These are phyloP conservation scores for Haemorhous mexicanus DNA, from an alignment of 2,113 vertebrate genomes.

Conservation along the genomic window DNA sequence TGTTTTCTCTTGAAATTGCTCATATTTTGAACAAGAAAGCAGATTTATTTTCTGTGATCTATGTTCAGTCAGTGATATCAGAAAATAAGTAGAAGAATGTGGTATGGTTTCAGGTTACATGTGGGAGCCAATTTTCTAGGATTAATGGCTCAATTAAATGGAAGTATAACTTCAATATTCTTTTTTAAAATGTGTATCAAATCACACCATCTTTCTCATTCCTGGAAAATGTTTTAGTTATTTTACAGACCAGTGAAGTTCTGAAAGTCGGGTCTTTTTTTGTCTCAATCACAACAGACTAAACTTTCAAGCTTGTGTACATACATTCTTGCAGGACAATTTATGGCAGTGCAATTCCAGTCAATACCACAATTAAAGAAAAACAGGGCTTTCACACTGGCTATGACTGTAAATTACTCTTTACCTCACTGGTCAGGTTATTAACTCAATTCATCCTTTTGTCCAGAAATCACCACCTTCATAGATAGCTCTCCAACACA, in stretches of 20 bases:
- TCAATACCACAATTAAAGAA: slow-evolving; percentile 16
- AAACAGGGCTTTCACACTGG: not conserved
- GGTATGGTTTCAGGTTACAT: slow-evolving; percentile 36
- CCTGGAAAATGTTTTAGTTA: not conserved
- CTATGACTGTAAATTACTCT: not conserved
- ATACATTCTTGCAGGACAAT: not conserved
- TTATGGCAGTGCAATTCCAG: not conserved
- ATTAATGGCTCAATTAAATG: slow-evolving; percentile 63
- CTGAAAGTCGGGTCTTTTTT: not conserved
- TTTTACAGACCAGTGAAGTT: slow-evolving; percentile 39
- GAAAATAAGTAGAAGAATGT: slow-evolving; percentile 13
- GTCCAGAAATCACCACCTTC: not conserved
- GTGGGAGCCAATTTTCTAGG: slow-evolving; percentile 42
- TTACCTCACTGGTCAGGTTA: not conserved
- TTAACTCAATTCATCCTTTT: slow-evolving; percentile 3
- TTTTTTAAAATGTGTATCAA: slow-evolving; percentile 31
- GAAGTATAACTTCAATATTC: slow-evolving; percentile 39
- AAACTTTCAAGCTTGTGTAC: not conserved
- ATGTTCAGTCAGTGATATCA: slow-evolving; percentile 2
- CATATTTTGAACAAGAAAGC: slow-evolving; percentile 21
- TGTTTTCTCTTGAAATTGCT: slow-evolving; percentile 30
- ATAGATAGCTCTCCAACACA: not conserved
- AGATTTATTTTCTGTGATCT: slow-evolving; percentile 22
- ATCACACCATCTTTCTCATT: slow-evolving; percentile 15
- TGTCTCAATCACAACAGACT: not conserved